These are phyloP conservation scores for Palythoa caribaeorum DNA, from an alignment of 92 coral and sea anemone species.

Conservation along the genomic window DNA sequence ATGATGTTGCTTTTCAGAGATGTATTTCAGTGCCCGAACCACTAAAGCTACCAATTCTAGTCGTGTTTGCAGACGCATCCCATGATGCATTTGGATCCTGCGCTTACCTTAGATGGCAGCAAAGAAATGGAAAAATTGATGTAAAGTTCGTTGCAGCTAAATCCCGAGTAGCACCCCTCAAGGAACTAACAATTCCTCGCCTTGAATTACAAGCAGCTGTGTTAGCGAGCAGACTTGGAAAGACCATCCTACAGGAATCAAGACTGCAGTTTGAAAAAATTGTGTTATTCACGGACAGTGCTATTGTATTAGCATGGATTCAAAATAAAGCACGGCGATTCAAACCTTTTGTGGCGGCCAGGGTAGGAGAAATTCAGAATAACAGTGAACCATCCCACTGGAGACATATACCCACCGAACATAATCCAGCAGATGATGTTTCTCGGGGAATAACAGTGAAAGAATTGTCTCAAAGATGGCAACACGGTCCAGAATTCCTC, in stretches of 20 bases:
- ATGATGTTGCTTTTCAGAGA: neutral
- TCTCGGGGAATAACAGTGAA: conserved; percentile 54
- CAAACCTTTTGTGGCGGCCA: conserved; percentile 60
- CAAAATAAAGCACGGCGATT: conserved; percentile 45
- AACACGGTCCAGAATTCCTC: conserved; percentile 51
- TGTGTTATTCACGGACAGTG: conserved; percentile 24
- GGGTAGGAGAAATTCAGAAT: conserved; percentile 57
- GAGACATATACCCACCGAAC: conserved; percentile 47
- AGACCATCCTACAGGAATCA: conserved; percentile 46
- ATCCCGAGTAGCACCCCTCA: neutral
- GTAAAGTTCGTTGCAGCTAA: neutral
- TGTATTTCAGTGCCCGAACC: neutral
- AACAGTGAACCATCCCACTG: conserved; percentile 58
- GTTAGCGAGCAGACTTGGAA: conserved; percentile 51
- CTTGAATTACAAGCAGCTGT: neutral
- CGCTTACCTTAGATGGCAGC: conserved; percentile 9
- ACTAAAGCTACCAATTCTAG: neutral
- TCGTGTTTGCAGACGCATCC: neutral
- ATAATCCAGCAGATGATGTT: conserved; percentile 57
- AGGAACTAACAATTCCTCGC: neutral
- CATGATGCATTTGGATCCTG: neutral
- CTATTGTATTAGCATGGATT: conserved; percentile 56
- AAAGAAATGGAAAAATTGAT: neutral
- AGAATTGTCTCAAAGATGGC: conserved; percentile 48
- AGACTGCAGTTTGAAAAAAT: conserved; percentile 45